Evolutionary conservation across 2,113 vertebrate genomes (phyloP).

Genomic region (Anoura caudifer): DNA sequence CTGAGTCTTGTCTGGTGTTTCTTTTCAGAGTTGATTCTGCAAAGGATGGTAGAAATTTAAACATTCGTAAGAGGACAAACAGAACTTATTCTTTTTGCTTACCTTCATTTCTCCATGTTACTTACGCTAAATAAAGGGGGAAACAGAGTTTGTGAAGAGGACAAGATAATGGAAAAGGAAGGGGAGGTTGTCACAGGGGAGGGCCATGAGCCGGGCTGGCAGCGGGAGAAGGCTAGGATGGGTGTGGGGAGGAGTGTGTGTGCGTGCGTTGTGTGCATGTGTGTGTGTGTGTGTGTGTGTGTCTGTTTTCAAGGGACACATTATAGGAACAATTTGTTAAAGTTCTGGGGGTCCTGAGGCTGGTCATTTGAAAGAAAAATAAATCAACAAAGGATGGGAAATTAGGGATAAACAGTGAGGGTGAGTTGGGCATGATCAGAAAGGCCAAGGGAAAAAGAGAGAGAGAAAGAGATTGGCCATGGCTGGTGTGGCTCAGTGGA

Average conservation of each 20-base stretch:
- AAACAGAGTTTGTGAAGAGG: conserved; percentile 2
- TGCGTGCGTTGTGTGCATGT: neutral
- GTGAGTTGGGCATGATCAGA: neutral
- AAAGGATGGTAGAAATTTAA: conserved; percentile 35
- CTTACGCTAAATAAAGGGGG: neutral
- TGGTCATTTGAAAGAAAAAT: conserved; percentile 34
- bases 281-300: neutral
- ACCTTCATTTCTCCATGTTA: conserved; percentile 6
- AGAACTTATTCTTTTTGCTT: conserved; percentile 21
- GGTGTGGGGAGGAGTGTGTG: neutral
- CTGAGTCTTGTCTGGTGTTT: conserved; percentile 22
- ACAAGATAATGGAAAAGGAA: conserved; percentile 4
- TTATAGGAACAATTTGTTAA: conserved; percentile 19
- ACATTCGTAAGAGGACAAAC: neutral
- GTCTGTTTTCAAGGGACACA: neutral
- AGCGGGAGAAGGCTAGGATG: neutral
- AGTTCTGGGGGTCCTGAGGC: neutral
- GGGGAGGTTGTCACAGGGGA: conserved; percentile 31
- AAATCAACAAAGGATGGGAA: neutral
- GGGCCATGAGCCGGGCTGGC: neutral
- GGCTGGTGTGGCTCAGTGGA: too few relatives aligned
- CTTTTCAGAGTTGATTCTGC: conserved; percentile 50
- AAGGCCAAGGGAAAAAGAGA: neutral
- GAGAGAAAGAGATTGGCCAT: neutral
- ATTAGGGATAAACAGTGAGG: neutral